Base-by-base conservation (phyloP, 2,113 vertebrate species). In the Coryphaenoides rupestris region DNA sequence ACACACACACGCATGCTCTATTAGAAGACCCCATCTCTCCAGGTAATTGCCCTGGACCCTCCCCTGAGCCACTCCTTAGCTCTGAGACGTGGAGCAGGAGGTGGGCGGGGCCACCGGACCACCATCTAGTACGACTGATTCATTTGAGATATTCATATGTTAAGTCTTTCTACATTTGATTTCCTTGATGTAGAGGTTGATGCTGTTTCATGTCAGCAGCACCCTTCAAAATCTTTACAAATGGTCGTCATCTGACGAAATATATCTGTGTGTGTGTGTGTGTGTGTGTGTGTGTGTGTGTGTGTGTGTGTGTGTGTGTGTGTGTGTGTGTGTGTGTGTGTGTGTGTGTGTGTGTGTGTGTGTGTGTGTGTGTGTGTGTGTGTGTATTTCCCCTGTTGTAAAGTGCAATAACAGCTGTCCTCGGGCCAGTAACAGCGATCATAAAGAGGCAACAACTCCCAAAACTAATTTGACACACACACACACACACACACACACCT, bases 321-420 rank as follows among this genome's bases (percentile, higher is more conserved):
- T 65, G 70, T 77, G 84, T 84, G 28, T 9, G 28, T 2, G 28
- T 9, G 28, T 2, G 26, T 28, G 26, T 28, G 26, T 28, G 26
- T 6, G 26, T 28, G 26, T 28, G 26, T 28, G 26, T 28, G 26
- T 28, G 26, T 28, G n/a, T n/a, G n/a, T n/a, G n/a, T n/a, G n/a
- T n/a, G n/a, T 70, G 55, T 64, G 60, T 65, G 23, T 23, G 22
- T 68, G 54, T 64, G 59, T 62, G 16, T 61, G 21, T 69, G 45
- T 75, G 47, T 65, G 70, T 77, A 85, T 84, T 80, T 84, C 78
- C 81, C 60, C 79, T 77, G 81, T 73, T 83, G 81, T 84, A 76
- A 83, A 83, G 78, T 73, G 75, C 80, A 86, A 86, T 88, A 86
- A 85, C 84, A 80, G 80, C 84, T 80, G 83, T 88, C 83, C 83